Conservation (phyloP, 2,888 invertebrate genomes). For the Xylota segnis region DNA sequence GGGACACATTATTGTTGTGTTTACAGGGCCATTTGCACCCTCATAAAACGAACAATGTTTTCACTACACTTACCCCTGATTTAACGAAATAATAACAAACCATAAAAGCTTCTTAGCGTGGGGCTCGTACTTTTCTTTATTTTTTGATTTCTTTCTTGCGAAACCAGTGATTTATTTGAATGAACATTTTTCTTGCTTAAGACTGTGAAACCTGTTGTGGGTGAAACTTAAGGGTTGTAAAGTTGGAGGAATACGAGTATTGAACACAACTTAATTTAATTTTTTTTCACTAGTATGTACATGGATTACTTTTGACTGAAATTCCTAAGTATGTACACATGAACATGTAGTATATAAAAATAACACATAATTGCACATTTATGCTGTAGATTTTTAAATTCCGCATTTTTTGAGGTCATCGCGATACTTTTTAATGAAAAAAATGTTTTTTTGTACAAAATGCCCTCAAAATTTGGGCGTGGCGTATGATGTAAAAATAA, state of each 20-base stretch:
- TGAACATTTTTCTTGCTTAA: neutral
- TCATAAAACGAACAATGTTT: conserved; percentile 53
- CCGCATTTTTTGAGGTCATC: too few species aligned
- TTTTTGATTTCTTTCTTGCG: conserved; percentile 12
- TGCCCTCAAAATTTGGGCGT: too few species aligned
- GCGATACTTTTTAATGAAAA: too few species aligned
- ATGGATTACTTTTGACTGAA: too few species aligned
- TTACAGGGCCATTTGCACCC: conserved; percentile 72
- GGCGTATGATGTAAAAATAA: too few species aligned
- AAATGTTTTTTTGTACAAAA: too few species aligned
- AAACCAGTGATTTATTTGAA: conserved; percentile 34
- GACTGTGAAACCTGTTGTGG: neutral
- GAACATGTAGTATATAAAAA: too few species aligned
- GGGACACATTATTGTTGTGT: conserved; percentile 61
- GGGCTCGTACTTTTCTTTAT: conserved; percentile 22
- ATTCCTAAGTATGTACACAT: too few species aligned
- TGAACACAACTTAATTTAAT: too few species aligned
- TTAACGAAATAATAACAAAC: conserved; percentile 61
- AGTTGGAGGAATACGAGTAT: neutral
- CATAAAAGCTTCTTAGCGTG: conserved; percentile 60
- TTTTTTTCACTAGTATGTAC: too few species aligned
- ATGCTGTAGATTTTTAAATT: too few species aligned
- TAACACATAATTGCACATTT: too few species aligned
- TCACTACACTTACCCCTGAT: conserved; percentile 60
- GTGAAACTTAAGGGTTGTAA: neutral